Evolutionary conservation across 2,888 invertebrate genomes (phyloP).

Genomic region (Lepeophtheirus nordmannii): DNA sequence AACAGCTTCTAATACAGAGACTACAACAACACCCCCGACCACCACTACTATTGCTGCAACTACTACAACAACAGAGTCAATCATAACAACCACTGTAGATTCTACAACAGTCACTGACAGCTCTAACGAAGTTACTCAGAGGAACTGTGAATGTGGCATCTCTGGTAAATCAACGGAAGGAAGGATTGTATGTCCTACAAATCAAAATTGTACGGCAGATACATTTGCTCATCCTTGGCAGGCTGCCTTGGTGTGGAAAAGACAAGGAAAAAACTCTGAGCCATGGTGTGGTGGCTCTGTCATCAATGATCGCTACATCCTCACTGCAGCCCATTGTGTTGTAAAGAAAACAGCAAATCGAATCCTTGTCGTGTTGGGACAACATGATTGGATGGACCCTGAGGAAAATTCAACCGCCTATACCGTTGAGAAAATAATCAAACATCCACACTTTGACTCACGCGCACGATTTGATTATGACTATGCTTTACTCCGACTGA

Average conservation of each 20-base stretch:
- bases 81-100: background rate
- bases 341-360: background rate
- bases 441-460: background rate
- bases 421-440: slow-evolving; percentile 2
- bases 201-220: slow-evolving; percentile 18
- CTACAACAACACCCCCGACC: background rate
- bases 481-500: slow-evolving; percentile 8
- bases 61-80: background rate
- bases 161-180: slow-evolving; percentile 1
- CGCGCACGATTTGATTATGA: slow-evolving; percentile 14
- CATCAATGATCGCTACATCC: slow-evolving; percentile 14
- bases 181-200: slow-evolving; percentile 14
- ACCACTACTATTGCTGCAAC: background rate
- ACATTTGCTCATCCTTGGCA: slow-evolving; percentile 15
- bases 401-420: background rate
- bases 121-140: background rate
- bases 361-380: slow-evolving; percentile 12
- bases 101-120: background rate
- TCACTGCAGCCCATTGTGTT: slow-evolving; percentile 20
- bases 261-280: background rate
- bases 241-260: slow-evolving; percentile 11
- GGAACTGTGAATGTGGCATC: slow-evolving; percentile 10
- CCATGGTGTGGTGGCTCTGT: slow-evolving; percentile 21
- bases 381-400: slow-evolving; percentile 15
- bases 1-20: background rate